Evolutionary conservation across 2,113 vertebrate genomes (phyloP).

Genomic region (Sinocyclocheilus rhinocerous): DNA sequence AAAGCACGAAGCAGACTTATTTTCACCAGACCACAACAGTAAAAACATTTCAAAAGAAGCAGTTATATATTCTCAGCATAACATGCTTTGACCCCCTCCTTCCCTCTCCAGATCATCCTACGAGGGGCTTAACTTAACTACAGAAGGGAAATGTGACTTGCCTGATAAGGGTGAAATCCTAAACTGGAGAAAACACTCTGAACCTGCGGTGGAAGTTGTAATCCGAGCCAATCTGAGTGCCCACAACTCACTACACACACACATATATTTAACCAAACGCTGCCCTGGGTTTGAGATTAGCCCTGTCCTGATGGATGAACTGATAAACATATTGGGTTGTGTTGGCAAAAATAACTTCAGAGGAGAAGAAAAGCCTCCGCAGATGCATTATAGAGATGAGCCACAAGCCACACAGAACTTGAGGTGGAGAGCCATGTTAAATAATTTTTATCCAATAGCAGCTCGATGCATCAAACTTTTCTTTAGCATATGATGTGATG

Average conservation of each 20-base stretch:
- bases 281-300: background rate
- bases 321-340: slow-evolving; percentile 4
- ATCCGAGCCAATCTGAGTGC: slow-evolving; percentile 66
- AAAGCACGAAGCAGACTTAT: slow-evolving; percentile 8
- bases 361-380: background rate
- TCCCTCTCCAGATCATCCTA: background rate
- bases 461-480: background rate
- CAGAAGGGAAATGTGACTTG: slow-evolving; percentile 65
- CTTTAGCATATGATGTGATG: background rate
- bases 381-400: background rate
- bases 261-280: background rate
- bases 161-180: slow-evolving; percentile 73
- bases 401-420: background rate
- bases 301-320: background rate
- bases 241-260: background rate
- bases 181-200: slow-evolving; percentile 59
- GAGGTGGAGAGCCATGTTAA: background rate
- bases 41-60: background rate
- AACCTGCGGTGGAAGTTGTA: slow-evolving; percentile 57
- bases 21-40: background rate
- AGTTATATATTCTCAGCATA: background rate
- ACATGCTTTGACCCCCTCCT: background rate
- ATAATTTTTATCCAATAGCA: background rate
- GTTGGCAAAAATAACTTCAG: background rate
- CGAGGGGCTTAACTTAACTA: slow-evolving; percentile 9